Conservation (phyloP, 1,140 invertebrate species). For the Drosophila miranda region DNA sequence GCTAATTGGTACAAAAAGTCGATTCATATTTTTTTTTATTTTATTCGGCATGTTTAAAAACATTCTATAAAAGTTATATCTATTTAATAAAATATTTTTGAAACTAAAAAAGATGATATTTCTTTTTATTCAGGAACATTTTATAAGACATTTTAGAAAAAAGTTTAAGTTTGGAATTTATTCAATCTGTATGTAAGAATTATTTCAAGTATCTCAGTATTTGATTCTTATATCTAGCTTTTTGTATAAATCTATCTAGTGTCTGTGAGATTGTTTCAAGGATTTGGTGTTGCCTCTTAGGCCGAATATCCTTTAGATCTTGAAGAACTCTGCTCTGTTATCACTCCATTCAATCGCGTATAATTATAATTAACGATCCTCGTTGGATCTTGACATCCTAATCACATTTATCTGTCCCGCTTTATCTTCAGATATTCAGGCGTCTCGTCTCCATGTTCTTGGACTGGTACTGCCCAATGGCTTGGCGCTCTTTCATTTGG, state of each 20-base stretch:
- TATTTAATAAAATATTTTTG: too few species aligned
- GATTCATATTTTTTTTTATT: too few species aligned
- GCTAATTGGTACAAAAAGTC: too few species aligned
- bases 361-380: too few species aligned
- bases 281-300: constrained; percentile 21
- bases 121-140: too few species aligned
- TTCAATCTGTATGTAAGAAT: too few species aligned
- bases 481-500: constrained; percentile 39
- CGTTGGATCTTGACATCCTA: background rate
- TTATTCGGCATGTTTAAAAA: too few species aligned
- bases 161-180: too few species aligned
- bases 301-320: constrained; percentile 10
- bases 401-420: constrained; percentile 4
- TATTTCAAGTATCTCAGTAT: background rate
- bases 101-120: too few species aligned
- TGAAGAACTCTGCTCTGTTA: constrained; percentile 2
- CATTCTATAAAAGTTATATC: too few species aligned
- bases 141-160: too few species aligned
- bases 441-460: constrained; percentile 38
- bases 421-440: constrained; percentile 13
- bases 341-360: constrained; percentile 18
- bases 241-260: background rate
- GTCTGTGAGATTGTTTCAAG: background rate
- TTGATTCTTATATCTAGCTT: background rate
- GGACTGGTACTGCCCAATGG: constrained; percentile 8